Evolutionary conservation across 2,888 invertebrate species (phyloP), one percentile per base, ranked within the genome.

Genomic region (Lasioglossum lativentre): DNA sequence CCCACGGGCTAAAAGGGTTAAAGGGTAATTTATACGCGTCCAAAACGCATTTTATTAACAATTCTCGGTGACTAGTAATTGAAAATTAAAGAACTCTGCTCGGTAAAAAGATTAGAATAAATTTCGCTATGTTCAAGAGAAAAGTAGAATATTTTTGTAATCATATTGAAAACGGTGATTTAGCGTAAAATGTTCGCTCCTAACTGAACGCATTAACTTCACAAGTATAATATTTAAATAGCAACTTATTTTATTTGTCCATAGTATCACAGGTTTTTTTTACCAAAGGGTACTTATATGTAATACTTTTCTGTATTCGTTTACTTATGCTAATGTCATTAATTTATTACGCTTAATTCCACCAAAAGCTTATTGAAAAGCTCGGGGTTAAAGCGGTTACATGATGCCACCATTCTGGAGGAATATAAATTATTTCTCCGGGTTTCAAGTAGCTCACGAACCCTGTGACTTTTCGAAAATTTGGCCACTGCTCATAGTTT

Each of bases 291-390:
- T n/a, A n/a, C n/a, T 52, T 52, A 23, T n/a, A 52, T 30, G 1
- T 27, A 42, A 71, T 42, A 16, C 16, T 23, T 72, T 19, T 72
- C 8, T 42, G 6, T 45, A 42, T 42, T 68, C 34, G 56, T 71
- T 78, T 19, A 71, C n/a, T 78, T n/a, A 34, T n/a, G 30, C 19
- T 47, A 14, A 68, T 38, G 10, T 68, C 68, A 23, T 68, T 38
- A 1, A 6, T 40, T n/a, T n/a, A 8, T 6, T 59, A 4, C 14
- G 12, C 23, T 75, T 72, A 85, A 40, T 97, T 95, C 98, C 98
- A 99, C 99, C 99, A 99, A 96, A 99, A 99, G 95, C 99, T 99
- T 0, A 99, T 98, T 27, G 99, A 99, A 95, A 99, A 99, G 95
- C 99, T 99, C 66, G 97, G 96, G 59, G 97, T 97, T 70, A 99